A percentile compares a stretch with the other conserved stretches of the same genome.
phyloP scores from a whole-genome alignment of 2,113 vertebrate species.

The Corythoichthys haematopterus region DNA sequence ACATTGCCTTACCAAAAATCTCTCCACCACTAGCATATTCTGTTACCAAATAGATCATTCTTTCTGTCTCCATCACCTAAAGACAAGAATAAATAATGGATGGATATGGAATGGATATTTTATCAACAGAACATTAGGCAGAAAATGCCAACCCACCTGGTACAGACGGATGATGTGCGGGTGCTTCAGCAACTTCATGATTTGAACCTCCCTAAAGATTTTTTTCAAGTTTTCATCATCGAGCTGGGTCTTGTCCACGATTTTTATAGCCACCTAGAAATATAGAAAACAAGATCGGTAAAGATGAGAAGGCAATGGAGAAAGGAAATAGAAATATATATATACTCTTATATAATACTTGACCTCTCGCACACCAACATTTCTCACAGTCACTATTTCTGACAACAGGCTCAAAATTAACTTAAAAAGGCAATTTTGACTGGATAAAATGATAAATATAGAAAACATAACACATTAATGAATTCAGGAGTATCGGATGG shows the following conservation, averaged over 20 bases:
- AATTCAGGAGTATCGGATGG: too few species aligned
- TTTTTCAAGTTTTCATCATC: slow-evolving; percentile 99
- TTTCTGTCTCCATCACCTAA: slow-evolving; percentile 98
- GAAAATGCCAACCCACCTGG: slow-evolving; percentile 75
- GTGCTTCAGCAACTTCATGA: slow-evolving; percentile 99
- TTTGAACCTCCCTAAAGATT: slow-evolving; percentile 97
- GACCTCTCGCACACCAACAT: too few species aligned
- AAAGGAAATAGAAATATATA: too few species aligned
- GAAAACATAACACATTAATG: too few species aligned
- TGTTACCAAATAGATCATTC: slow-evolving; percentile 98
- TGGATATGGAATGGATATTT: slow-evolving; percentile 11
- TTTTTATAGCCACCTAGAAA: slow-evolving; percentile 94
- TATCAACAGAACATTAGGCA: slow-evolving; percentile 43
- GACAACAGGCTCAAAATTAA: too few species aligned
- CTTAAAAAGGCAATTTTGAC: too few species aligned
- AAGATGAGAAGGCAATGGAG: slow-evolving; percentile 9
- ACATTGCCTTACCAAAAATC: slow-evolving; percentile 88
- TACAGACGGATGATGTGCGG: slow-evolving; percentile 97
- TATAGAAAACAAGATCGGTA: slow-evolving; percentile 16
- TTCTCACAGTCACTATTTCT: too few species aligned
- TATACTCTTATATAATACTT: too few species aligned
- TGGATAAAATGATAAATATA: too few species aligned
- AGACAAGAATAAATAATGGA: slow-evolving; percentile 22
- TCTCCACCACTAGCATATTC: slow-evolving; percentile 98
- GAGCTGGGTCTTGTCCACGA: slow-evolving; percentile 96